Evolutionary conservation across 2,888 invertebrate species (phyloP), one percentile per base, ranked within the genome.

Genomic region (Acronicta alni): DNA sequence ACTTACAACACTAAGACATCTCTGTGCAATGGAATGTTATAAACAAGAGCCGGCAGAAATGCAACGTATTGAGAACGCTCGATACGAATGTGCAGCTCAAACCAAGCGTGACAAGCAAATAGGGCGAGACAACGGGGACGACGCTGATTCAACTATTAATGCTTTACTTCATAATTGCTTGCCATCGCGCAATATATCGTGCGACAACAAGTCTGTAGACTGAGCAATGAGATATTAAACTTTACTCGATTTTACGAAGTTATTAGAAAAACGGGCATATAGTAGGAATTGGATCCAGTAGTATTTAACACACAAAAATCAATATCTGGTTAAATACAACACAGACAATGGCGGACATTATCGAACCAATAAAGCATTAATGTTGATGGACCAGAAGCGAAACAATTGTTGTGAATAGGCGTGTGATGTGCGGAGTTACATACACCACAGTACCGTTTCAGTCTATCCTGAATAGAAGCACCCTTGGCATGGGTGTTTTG

Each of bases 41-140:
- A 67, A 71, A 71, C 75, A 75, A 79, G 71, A 80, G 75, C 72
- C 67, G 66, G 75, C 67, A 68, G 62, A 73, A 77, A 76, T 77
- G 79, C 78, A 80, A 78, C 74, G 75, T 67, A 80, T 77, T 69
- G 77, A 80, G 70, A 76, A 74, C 73, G 70, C 58, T 75, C 71
- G 72, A 80, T 72, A 75, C 72, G 64, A 71, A 78, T 81, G 84
- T 77, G 80, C 75, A 62, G 68, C 69, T 77, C 79, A 73, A 79
- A 75, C 85, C 80, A 87, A 88, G 89, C 90, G 88, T 89, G 85
- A 76, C 82, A 86, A 89, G 86, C 90, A 89, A 90, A 89, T 88
- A 88, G 91, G 80, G 85, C 88, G 88, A 76, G 76, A 79, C 86
- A 87, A 88, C 84, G 72, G 77, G 84, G 63, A 75, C 88, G 71